A percentile compares a stretch with the other conserved stretches of the same genome.
These are phyloP conservation scores for Chamaetylas fuelleborni DNA, from an alignment of 2,113 vertebrate species.

Conservation along the genomic window DNA sequence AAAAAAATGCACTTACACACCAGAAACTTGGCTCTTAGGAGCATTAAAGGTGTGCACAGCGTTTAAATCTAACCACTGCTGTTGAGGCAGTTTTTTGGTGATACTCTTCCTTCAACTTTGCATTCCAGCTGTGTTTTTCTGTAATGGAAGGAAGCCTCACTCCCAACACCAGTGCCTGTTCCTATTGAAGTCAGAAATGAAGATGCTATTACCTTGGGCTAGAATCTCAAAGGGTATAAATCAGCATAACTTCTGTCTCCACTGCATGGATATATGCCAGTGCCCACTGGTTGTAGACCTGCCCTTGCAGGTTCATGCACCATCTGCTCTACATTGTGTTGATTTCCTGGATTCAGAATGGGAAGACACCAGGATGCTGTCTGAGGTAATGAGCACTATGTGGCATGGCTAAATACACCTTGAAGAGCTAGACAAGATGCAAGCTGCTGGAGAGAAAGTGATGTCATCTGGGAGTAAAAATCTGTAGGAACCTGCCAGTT, in stretches of 20 bases:
- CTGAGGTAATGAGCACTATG: neutral
- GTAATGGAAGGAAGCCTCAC: neutral
- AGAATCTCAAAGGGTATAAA: neutral
- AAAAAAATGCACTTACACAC: slow-evolving; percentile 33
- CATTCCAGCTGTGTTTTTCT: slow-evolving; percentile 4
- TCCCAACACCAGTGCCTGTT: neutral
- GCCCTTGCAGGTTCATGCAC: neutral
- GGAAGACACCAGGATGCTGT: rapidly evolving
- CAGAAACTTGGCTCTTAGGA: slow-evolving; percentile 13
- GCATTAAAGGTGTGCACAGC: neutral
- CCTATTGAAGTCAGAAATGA: neutral
- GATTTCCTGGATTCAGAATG: neutral
- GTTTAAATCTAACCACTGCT: neutral
- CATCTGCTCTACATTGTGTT: neutral
- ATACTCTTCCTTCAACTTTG: neutral
- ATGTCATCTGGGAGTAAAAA: slow-evolving; percentile 31
- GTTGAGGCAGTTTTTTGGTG: neutral
- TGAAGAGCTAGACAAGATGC: neutral
- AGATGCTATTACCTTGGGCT: neutral
- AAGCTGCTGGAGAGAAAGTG: slow-evolving; percentile 23
- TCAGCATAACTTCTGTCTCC: neutral
- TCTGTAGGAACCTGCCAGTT: slow-evolving; percentile 30
- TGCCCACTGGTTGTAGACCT: neutral
- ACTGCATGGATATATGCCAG: neutral
- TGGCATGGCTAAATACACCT: neutral